Base-by-base conservation (phyloP, 2,888 invertebrate species). In the Toxonevra muliebris region DNA sequence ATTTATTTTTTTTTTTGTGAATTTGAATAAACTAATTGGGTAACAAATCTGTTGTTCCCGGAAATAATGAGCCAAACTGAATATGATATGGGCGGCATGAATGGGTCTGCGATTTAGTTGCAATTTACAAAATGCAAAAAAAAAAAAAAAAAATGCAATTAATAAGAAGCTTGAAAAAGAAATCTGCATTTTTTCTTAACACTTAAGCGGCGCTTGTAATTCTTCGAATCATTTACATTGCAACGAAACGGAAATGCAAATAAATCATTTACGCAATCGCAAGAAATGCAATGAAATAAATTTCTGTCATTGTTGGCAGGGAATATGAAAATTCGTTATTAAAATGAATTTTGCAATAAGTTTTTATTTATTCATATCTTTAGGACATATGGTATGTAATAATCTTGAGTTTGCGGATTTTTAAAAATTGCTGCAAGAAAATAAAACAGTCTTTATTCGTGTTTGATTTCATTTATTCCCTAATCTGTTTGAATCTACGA, bases 11-110 rank as follows among this genome's bases (percentile, higher is more conserved):
- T 72, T 74, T 76, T 15, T 43, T 66, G 64, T 73, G 76, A 4
- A 7, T 7, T 30, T 30, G 77, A 75, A 73, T 75, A 75, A 76
- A 80, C 81, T 82, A 82, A 82, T 82, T 82, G 80, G 81, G 78
- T 77, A 79, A 83, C 83, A 83, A 84, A 83, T 83, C 81, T 82
- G 80, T 81, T 81, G 81, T 82, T 83, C 82, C 82, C 80, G 82
- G 82, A 82, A 82, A 83, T 79, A 77, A 77, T 77, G 75, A 43
- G 61, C 41, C 19, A 12, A 42, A 61, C 55, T 55, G 15, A 59
- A 41, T 30, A 52, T 2, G 5, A 9, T 54, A 54, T n/a, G 54
- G 59, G 41, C 40, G n/a, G 13, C 15, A 59, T 58, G 52, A 13
- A 45, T 17, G 42, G n/a, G 50, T 45, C 15, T 30, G 17, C 15